These are phyloP conservation scores for Dexiosoma caninum DNA, from an alignment of 2,888 invertebrate genomes.

Conservation along the genomic window DNA sequence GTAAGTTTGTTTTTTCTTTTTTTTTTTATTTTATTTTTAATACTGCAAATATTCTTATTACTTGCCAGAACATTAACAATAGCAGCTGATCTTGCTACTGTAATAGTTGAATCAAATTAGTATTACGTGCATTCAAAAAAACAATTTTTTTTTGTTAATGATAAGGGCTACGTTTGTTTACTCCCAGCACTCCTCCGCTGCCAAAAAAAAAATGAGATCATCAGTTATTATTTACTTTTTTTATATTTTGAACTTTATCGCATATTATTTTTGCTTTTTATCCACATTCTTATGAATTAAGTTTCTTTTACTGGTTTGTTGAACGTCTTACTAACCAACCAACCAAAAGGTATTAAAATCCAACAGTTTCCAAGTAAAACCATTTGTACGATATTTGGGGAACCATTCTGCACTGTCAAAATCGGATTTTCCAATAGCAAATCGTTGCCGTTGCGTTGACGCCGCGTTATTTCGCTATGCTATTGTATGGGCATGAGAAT, in stretches of 20 bases:
- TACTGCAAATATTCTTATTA: not conserved
- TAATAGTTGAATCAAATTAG: not conserved
- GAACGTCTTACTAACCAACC: slow-evolving; percentile 40
- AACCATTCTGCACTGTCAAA: too few relatives aligned
- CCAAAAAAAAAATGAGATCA: slow-evolving; percentile 59
- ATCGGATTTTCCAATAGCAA: too few relatives aligned
- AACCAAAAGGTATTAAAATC: not conserved
- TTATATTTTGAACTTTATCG: slow-evolving; percentile 46
- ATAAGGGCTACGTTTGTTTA: slow-evolving; percentile 41
- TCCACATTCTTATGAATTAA: slow-evolving; percentile 57
- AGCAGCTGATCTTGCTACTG: slow-evolving; percentile 30
- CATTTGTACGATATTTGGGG: not conserved
- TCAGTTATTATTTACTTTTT: slow-evolving; percentile 43
- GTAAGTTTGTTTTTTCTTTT: too few relatives aligned
- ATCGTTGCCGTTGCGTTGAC: too few relatives aligned
- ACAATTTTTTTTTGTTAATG: slow-evolving; percentile 14
- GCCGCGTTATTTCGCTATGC: too few relatives aligned
- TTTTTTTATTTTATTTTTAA: too few relatives aligned
- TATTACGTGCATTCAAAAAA: not conserved
- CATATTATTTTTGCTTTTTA: slow-evolving; percentile 51
- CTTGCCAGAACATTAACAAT: not conserved
- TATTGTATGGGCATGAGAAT: too few relatives aligned
- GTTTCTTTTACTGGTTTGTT: slow-evolving; percentile 34
- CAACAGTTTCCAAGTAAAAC: not conserved
- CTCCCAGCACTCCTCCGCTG: slow-evolving; percentile 19